A percentile compares a stretch with the other conserved stretches of the same genome.
These are phyloP conservation scores for Sterrhoptilus dennistouni DNA, from an alignment of 2,113 vertebrate genomes.

Conservation along the genomic window DNA sequence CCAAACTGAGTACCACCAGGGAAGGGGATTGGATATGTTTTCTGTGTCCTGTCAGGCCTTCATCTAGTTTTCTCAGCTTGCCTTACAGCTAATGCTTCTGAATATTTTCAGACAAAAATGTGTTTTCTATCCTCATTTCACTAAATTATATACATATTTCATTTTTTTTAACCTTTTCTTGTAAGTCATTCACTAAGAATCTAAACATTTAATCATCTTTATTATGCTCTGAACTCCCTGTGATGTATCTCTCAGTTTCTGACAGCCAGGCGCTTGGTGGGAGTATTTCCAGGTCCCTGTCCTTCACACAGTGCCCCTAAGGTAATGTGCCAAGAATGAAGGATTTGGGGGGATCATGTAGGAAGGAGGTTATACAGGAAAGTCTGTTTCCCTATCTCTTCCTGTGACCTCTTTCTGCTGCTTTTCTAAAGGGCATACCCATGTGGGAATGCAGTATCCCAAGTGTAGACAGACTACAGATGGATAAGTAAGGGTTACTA, in stretches of 20 bases:
- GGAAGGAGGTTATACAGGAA: not conserved
- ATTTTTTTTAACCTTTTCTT: conserved; percentile 41
- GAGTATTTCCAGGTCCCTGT: not conserved
- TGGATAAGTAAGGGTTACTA: not conserved
- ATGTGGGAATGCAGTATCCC: not conserved
- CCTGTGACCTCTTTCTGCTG: not conserved
- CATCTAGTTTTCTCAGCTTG: not conserved
- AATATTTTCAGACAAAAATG: not conserved
- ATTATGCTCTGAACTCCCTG: conserved; percentile 16
- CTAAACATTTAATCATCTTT: conserved; percentile 46
- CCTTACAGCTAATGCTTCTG: not conserved
- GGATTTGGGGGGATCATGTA: not conserved
- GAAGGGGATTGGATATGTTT: not conserved
- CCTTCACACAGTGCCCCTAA: not conserved
- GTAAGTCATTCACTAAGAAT: conserved; percentile 9
- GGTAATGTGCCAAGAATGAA: not conserved
- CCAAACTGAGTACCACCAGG: not conserved
- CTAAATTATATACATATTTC: conserved; percentile 41
- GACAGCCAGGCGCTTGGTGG: not conserved
- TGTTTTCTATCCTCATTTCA: not conserved
- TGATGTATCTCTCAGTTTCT: conserved; percentile 10
- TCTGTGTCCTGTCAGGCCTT: not conserved
- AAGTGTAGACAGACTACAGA: not conserved
- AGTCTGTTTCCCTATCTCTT: not conserved
- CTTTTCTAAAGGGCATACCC: not conserved